Base-by-base conservation (phyloP, 1,140 invertebrate species). In the Drosophila triauraria region DNA sequence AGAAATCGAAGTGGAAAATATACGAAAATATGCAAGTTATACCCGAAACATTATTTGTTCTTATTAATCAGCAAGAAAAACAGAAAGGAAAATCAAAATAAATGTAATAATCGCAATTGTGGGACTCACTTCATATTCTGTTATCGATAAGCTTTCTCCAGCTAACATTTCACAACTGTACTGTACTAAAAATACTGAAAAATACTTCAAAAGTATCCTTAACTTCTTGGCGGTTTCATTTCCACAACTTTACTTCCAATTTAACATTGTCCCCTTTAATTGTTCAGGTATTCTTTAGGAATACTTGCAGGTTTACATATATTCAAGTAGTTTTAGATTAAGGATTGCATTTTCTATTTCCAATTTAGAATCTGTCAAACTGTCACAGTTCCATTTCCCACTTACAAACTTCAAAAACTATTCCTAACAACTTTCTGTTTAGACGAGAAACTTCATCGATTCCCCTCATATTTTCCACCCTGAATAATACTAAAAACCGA, bases 51-150 rank as follows among this genome's bases (percentile, higher is more conserved):
- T 23, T 46, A 70, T 54, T 67, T 54, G 38, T 53, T 54, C 61
- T 38, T 20, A 69, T 53, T 30, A 54, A 42, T 63, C 42, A 38
- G 23, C 10, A 61, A n/a, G 6, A n/a, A 27, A 23, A 48, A 51
- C 27, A 32, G 7, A 69, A 32, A 35, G 7, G 30, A 35, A 59
- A 72, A 72, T 71, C 65, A 58, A 72, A 59, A 30, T 59, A 71
- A 59, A 71, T 42, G 69, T 71, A 72, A 43, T 38, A 59, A 50
- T 68, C 46, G 58, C 48, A 68, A 43, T 59, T 50, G 44, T 72
- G 67, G 69, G 67, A 72, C 65, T 48, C 65, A 50, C 35, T 43
- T 40, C 27, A 30, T 8, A 17, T 9, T 48, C 32, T 54, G 32
- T 38, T 38, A 25, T 38, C 35, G 25, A 42, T 44, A 13, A 15